Percentiles rank a stretch among this genome's conserved stretches.
Evolutionary conservation across 2,888 invertebrate species (phyloP).

Genomic region (Mongoloraphidia duomilia): DNA sequence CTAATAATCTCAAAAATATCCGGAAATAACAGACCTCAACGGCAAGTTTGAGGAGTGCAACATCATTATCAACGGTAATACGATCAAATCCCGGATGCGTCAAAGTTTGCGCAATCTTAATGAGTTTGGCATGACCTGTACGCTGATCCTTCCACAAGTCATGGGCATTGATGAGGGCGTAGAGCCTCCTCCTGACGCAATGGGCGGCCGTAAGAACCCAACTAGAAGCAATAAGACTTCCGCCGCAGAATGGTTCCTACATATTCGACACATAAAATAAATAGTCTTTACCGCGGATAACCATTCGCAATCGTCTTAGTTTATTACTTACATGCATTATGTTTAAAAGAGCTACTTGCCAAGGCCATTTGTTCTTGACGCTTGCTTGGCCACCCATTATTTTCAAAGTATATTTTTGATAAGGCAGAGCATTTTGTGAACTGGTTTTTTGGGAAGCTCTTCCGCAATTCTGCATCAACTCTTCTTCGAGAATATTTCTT

Average conservation of each 20-base stretch:
- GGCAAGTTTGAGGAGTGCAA: constrained; percentile 64
- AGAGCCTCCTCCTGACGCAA: constrained; percentile 62
- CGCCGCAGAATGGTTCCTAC: constrained; percentile 80
- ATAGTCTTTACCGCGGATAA: neutral
- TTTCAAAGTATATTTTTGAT: constrained; percentile 45
- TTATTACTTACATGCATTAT: neutral
- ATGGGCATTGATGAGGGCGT: constrained; percentile 75
- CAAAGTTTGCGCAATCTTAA: constrained; percentile 57
- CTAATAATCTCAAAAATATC: no score
- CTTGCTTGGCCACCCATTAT: constrained; percentile 80
- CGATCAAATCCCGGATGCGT: constrained; percentile 78
- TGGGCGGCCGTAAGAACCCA: constrained; percentile 86
- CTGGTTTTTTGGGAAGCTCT: no score
- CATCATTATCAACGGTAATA: constrained; percentile 83
- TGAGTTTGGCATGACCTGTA: constrained; percentile 55
- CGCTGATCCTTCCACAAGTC: constrained; percentile 54
- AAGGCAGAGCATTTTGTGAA: no score
- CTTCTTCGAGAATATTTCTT: no score
- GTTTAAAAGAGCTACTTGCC: constrained; percentile 82
- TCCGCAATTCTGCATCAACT: no score
- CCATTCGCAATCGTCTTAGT: neutral
- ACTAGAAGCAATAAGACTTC: constrained; percentile 62
- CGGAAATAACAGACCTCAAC: constrained; percentile 11
- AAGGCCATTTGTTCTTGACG: constrained; percentile 76
- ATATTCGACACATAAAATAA: constrained; percentile 9